phyloP scores from a whole-genome alignment of 2,113 vertebrate species.

The Poeciliopsis prolifica region DNA sequence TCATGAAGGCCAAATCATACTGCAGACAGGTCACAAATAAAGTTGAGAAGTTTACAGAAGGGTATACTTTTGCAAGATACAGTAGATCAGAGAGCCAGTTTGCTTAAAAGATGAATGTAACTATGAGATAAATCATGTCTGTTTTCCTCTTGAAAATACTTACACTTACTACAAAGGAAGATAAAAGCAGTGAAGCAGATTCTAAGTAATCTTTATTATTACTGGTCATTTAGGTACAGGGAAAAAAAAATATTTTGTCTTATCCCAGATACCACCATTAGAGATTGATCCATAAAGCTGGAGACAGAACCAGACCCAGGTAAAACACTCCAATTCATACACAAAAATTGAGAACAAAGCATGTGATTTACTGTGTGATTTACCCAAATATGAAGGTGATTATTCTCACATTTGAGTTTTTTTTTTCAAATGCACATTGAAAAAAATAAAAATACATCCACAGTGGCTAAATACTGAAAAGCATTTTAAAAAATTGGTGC shows the following conservation, averaged over 20 bases:
- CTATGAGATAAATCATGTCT: background rate
- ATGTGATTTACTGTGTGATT: slow-evolving; percentile 12
- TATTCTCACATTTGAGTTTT: slow-evolving; percentile 14
- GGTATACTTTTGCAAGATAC: background rate
- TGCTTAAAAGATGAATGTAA: background rate
- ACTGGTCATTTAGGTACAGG: slow-evolving; percentile 66
- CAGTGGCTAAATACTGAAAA: slow-evolving; percentile 55
- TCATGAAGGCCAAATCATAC: background rate
- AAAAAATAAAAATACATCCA: slow-evolving; percentile 43
- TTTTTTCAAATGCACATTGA: slow-evolving; percentile 34
- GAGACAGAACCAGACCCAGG: slow-evolving; percentile 57
- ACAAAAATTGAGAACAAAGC: slow-evolving; percentile 37
- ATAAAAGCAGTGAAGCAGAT: slow-evolving; percentile 12
- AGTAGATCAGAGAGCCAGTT: background rate
- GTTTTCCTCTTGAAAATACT: background rate
- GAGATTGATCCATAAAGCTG: slow-evolving; percentile 57
- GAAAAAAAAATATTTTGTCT: slow-evolving; percentile 41
- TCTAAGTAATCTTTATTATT: slow-evolving; percentile 63
- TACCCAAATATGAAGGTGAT: slow-evolving; percentile 31
- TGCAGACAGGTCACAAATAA: background rate
- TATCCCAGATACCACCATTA: slow-evolving; percentile 51
- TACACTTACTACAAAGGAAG: background rate
- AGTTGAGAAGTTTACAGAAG: background rate
- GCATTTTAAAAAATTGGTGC: slow-evolving; percentile 24
- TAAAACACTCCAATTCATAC: slow-evolving; percentile 34